Evolutionary conservation across 2,888 invertebrate species (phyloP), one percentile per base, ranked within the genome.

Genomic region (Sipha maydis): DNA sequence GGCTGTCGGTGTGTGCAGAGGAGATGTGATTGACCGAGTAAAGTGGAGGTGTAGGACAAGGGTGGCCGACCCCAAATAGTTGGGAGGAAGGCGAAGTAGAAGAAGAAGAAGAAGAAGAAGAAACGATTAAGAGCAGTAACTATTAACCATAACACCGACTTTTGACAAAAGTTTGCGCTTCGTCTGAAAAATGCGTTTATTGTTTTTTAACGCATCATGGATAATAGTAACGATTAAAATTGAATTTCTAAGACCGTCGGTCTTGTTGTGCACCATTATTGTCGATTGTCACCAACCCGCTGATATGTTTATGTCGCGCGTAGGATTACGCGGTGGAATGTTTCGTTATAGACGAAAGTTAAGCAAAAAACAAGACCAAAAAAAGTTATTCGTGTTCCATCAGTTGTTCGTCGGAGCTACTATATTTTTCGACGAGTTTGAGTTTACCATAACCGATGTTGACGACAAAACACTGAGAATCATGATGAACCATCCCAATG

Each of bases 391-490:
- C 31, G 38, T 73, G 34, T 86, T 86, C 31, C 71, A 79, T 38
- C 34, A 79, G 28, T 67, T 86, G 3, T 25, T 25, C 3, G 79
- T 86, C 1, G 85, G 85, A 11, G 21, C 28, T 8, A 25, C 54
- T 2, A 71, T 86, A 7, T 25, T 19, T 25, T 8, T 86, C 21
- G 71, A 79, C 54, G 54, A 38, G 7, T 78, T 86, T 19, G 38
- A 73, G 19, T 86, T 86, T 19, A 38, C 2, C 1, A 54, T 86
- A 21, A 28, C 8, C 11, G 85, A 86, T 28, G 25, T 73, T 1
- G 85, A 86, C 79, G 85, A 86, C 5, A 71, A 79, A 21, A 73
- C 85, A 14, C 28, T 86, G 21, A 56, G n/a, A 5, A 73, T 79
- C n/a, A 79, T 86, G 78, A 79, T 86, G 7, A 8, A 86, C 8